Percentiles rank a stretch among this genome's conserved stretches.
Evolutionary conservation across 2,113 vertebrate species (phyloP).

Genomic region (Pimephales promelas): DNA sequence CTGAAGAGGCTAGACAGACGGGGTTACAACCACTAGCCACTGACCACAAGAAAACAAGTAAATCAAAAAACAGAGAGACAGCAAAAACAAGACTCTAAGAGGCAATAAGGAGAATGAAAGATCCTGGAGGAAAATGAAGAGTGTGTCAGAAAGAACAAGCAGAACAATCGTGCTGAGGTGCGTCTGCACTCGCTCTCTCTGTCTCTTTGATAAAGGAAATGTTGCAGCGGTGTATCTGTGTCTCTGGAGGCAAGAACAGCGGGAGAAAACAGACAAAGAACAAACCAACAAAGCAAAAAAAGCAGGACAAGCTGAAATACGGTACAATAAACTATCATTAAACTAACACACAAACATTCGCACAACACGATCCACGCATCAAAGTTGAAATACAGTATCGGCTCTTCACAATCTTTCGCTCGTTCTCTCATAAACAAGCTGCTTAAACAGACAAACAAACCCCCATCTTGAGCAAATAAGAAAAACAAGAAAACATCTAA

Average conservation of each 20-base stretch:
- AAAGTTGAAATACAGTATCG: slow-evolving; percentile 1
- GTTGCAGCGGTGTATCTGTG: slow-evolving; percentile 25
- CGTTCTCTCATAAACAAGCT: slow-evolving; percentile 11
- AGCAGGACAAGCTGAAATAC: slow-evolving; percentile 26
- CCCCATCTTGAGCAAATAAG: slow-evolving; percentile 41
- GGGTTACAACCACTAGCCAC: neutral
- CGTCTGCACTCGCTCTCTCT: slow-evolving; percentile 14
- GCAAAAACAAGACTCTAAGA: slow-evolving; percentile 10
- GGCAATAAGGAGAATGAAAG: neutral
- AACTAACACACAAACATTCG: slow-evolving; percentile 1
- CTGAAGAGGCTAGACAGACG: slow-evolving; percentile 13
- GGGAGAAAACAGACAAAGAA: slow-evolving; percentile 28
- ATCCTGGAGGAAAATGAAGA: slow-evolving; percentile 1
- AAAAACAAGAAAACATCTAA: slow-evolving; percentile 49
- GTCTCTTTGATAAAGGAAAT: slow-evolving; percentile 34
- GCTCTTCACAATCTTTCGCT: neutral
- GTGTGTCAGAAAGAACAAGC: slow-evolving; percentile 21
- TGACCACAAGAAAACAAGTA: slow-evolving; percentile 18
- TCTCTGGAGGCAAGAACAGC: slow-evolving; percentile 37
- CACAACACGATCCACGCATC: neutral
- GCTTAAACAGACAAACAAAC: slow-evolving; percentile 33
- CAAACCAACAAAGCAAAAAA: slow-evolving; percentile 42
- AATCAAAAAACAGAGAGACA: slow-evolving; percentile 18
- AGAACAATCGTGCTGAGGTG: slow-evolving; percentile 21
- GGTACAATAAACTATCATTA: slow-evolving; percentile 18